A percentile compares a stretch with the other conserved stretches of the same genome.
These are phyloP conservation scores for Steinernema feltiae DNA, from an alignment of 1,140 invertebrate species.

Conservation along the genomic window DNA sequence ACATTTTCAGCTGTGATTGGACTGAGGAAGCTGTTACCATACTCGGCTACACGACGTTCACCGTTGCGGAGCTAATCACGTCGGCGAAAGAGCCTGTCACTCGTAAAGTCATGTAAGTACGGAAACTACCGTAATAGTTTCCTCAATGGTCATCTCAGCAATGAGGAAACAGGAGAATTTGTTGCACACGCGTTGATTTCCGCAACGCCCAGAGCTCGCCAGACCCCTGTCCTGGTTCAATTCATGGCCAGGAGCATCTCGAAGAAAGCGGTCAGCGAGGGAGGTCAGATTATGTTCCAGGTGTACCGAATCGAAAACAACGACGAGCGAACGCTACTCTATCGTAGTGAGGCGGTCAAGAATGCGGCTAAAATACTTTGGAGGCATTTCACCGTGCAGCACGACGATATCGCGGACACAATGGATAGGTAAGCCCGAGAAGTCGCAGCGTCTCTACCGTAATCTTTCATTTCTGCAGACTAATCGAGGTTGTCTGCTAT, in stretches of 20 bases:
- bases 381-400: slow-evolving; percentile 43
- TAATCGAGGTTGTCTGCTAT: slow-evolving; percentile 41
- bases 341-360: slow-evolving; percentile 46
- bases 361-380: slow-evolving; percentile 39
- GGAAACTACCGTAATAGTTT: background rate
- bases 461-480: slow-evolving; percentile 27
- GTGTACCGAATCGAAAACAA: slow-evolving; percentile 24
- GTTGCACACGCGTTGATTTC: slow-evolving; percentile 45
- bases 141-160: slow-evolving; percentile 24
- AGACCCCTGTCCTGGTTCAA: slow-evolving; percentile 48
- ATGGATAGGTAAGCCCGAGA: slow-evolving; percentile 12
- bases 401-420: slow-evolving; percentile 35
- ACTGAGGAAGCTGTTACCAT: slow-evolving; percentile 26
- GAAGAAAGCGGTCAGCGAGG: background rate
- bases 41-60: slow-evolving; percentile 47
- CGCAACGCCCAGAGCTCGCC: slow-evolving; percentile 39
- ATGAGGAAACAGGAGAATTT: slow-evolving; percentile 42
- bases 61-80: slow-evolving; percentile 43
- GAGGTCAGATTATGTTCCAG: background rate
- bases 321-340: slow-evolving; percentile 32
- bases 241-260: slow-evolving; percentile 24
- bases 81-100: slow-evolving; percentile 19
- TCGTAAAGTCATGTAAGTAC: slow-evolving; percentile 40
- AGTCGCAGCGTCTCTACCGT: slow-evolving; percentile 5
- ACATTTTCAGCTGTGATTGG: slow-evolving; percentile 43